Percentiles rank a stretch among this genome's conserved stretches.
phyloP scores from a whole-genome alignment of 2,797 vertebrate genomes.

The Adrianichthys oophorus region DNA sequence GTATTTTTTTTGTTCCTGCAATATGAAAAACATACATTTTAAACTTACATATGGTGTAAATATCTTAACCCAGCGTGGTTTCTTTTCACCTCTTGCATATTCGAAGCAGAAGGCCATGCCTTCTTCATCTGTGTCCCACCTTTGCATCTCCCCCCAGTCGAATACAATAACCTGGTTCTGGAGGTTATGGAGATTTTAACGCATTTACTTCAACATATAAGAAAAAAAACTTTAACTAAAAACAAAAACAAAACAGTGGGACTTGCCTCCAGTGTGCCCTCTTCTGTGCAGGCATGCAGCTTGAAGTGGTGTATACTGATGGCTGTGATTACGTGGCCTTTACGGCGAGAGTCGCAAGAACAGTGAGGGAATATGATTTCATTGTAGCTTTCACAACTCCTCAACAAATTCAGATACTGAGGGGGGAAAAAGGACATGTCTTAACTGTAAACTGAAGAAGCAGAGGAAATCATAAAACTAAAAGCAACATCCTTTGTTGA shows the following conservation, averaged over 20 bases:
- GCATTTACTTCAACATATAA: background rate
- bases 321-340: constrained; percentile 93
- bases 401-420: constrained; percentile 89
- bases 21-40: background rate
- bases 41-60: constrained; percentile 94
- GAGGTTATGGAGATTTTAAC: constrained; percentile 4
- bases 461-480: too few species aligned
- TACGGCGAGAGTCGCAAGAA: constrained; percentile 92
- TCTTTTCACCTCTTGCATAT: constrained; percentile 94
- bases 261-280: constrained; percentile 89
- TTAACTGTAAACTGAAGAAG: too few species aligned
- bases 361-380: constrained; percentile 97
- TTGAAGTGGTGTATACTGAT: constrained; percentile 96
- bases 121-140: constrained; percentile 97
- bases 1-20: background rate
- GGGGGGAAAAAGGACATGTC: too few species aligned
- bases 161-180: constrained; percentile 97
- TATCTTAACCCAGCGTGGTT: constrained; percentile 98
- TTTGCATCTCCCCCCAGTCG: constrained; percentile 96
- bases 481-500: too few species aligned
- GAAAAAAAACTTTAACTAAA: background rate
- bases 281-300: constrained; percentile 93
- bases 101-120: constrained; percentile 98
- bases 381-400: constrained; percentile 92
- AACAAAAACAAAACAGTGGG: background rate